Conservation (phyloP, 2,888 invertebrate genomes). For the Orthosia cruda region DNA sequence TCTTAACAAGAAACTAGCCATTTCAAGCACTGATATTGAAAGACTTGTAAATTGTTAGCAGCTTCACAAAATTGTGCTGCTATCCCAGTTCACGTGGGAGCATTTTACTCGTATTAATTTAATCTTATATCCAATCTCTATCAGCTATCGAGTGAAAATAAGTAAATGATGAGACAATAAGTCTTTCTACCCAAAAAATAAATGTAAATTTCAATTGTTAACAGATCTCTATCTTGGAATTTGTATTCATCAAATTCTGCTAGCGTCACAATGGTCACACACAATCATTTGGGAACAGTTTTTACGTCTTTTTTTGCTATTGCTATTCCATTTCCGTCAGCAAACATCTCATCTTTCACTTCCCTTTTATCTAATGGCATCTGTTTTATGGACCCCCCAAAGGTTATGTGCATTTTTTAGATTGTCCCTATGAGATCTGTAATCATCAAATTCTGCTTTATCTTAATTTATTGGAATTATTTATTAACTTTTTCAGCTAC, state of each 20-base stretch:
- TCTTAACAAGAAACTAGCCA: constrained; percentile 15
- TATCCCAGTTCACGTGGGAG: not conserved
- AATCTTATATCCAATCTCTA: too few species aligned
- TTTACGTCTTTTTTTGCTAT: not conserved
- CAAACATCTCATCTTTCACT: not conserved
- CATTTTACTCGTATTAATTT: not conserved
- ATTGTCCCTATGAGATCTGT: too few species aligned
- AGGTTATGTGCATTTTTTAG: not conserved
- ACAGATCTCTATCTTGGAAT: not conserved
- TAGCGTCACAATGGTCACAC: too few species aligned
- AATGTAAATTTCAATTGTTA: not conserved
- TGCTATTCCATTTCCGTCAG: not conserved
- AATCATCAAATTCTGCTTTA: too few species aligned
- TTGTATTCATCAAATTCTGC: not conserved
- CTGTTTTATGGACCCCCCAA: not conserved
- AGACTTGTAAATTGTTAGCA: constrained; percentile 11
- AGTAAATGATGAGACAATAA: too few species aligned
- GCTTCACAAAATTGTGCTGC: not conserved
- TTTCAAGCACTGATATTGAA: constrained; percentile 16
- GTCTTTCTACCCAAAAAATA: too few species aligned
- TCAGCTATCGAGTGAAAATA: too few species aligned
- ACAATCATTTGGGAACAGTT: not conserved
- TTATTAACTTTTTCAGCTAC: not conserved
- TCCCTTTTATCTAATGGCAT: too few species aligned
- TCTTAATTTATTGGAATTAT: too few species aligned